Percentiles rank a stretch among this genome's conserved stretches.
Conservation (phyloP, 2,113 vertebrate species). For the Mus pahari region DNA sequence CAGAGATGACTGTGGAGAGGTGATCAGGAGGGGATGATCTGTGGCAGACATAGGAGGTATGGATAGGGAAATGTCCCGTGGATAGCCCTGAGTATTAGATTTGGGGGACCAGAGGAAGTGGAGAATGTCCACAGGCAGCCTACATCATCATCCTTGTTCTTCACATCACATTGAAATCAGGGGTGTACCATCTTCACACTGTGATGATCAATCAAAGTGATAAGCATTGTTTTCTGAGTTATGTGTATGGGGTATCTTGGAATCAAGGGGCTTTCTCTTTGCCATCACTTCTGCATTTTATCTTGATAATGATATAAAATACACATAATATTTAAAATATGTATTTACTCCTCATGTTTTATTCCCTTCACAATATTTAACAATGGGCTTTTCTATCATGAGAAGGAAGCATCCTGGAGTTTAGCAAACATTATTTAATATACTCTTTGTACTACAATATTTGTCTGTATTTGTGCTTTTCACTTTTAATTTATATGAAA, state of each 20-base stretch:
- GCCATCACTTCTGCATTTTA: not conserved
- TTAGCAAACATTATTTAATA: not conserved
- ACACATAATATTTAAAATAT: not conserved
- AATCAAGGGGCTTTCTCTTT: not conserved
- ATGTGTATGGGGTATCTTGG: not conserved
- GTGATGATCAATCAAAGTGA: not conserved
- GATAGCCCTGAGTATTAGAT: not conserved
- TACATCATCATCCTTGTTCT: not conserved
- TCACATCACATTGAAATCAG: not conserved
- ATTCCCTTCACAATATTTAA: not conserved
- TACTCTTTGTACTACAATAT: not conserved
- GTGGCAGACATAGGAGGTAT: not conserved
- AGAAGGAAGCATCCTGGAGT: not conserved
- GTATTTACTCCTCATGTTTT: not conserved
- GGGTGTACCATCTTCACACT: not conserved
- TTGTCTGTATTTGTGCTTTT: slow-evolving; percentile 13
- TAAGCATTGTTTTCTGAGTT: not conserved
- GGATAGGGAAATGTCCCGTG: not conserved
- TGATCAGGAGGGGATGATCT: not conserved
- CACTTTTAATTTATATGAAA: slow-evolving; percentile 24
- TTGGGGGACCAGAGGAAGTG: not conserved
- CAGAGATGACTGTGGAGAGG: not conserved
- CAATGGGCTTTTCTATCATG: not conserved
- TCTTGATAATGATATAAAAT: not conserved
- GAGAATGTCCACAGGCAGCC: not conserved